A percentile compares a stretch with the other conserved stretches of the same genome.
These are phyloP conservation scores for Tenthredo mesomela DNA, from an alignment of 2,888 invertebrate species.

Conservation along the genomic window DNA sequence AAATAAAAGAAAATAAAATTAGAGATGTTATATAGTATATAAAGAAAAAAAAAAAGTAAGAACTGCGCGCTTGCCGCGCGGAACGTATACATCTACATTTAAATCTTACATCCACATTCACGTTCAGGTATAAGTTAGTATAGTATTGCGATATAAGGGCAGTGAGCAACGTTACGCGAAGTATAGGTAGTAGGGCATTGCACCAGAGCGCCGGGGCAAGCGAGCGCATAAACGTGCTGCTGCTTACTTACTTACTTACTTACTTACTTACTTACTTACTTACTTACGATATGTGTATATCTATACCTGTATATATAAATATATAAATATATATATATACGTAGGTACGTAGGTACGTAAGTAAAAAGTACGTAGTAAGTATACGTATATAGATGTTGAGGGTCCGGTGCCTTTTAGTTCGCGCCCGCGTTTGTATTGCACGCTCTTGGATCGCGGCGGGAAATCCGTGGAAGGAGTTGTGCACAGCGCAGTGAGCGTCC, in stretches of 20 bases:
- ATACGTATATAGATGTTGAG: background rate
- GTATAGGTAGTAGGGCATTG: conserved; percentile 73
- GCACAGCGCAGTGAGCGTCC: conserved; percentile 70
- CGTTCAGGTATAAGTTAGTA: background rate
- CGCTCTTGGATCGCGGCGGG: background rate
- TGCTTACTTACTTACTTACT: background rate
- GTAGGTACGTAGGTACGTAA: background rate
- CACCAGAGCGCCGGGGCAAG: conserved; percentile 64
- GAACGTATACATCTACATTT: background rate
- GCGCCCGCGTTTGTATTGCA: background rate
- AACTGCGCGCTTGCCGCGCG: background rate
- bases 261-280: background rate
- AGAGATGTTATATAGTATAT: background rate
- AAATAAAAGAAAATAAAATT: background rate
- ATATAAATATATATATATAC: background rate
- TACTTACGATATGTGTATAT: background rate
- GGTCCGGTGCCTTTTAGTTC: background rate
- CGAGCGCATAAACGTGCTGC: conserved; percentile 29
- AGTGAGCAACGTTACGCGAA: background rate
- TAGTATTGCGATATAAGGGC: conserved; percentile 41
- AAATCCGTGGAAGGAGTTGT: conserved; percentile 27
- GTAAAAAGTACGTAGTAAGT: background rate
- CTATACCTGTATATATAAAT: no score
- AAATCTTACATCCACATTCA: no score
- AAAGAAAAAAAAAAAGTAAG: conserved; percentile 12